A percentile compares a stretch with the other conserved stretches of the same genome.
Evolutionary conservation across 2,113 vertebrate species (phyloP).

Genomic region (Naja naja): DNA sequence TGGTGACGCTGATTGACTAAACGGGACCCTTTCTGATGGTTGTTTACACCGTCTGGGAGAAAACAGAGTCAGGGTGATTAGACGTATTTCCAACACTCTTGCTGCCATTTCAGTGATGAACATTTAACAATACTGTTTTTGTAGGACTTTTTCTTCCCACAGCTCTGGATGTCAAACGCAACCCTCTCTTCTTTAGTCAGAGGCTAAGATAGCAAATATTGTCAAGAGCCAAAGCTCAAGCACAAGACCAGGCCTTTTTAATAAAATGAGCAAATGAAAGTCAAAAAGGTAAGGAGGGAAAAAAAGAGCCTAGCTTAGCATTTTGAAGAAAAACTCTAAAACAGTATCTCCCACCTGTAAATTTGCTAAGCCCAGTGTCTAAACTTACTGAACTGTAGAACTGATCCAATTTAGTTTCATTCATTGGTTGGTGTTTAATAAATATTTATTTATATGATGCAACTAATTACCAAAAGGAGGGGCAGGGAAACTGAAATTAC

Average conservation of each 20-base stretch:
- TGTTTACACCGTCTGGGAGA: slow-evolving; percentile 62
- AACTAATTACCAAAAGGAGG: neutral
- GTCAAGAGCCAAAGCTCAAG: neutral
- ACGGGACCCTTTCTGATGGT: slow-evolving; percentile 38
- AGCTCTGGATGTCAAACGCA: neutral
- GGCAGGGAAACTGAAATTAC: neutral
- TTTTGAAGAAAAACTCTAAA: neutral
- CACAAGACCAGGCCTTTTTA: neutral
- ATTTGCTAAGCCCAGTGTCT: neutral
- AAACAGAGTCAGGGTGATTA: neutral
- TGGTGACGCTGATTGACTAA: slow-evolving; percentile 58
- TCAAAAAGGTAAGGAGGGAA: neutral
- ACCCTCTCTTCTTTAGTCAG: neutral
- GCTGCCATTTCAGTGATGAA: neutral
- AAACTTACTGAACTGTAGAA: neutral
- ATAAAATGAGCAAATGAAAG: neutral
- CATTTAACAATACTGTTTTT: neutral
- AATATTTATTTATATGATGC: neutral
- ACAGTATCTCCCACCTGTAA: neutral
- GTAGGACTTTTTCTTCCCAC: neutral
- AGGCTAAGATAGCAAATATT: neutral
- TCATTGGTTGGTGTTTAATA: neutral
- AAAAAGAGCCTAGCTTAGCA: neutral
- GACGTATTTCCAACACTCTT: no score
- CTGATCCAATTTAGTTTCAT: neutral